A percentile compares a stretch with the other conserved stretches of the same genome.
These are phyloP conservation scores for Lacerta agilis DNA, from an alignment of 2,797 vertebrate genomes.

Conservation along the genomic window DNA sequence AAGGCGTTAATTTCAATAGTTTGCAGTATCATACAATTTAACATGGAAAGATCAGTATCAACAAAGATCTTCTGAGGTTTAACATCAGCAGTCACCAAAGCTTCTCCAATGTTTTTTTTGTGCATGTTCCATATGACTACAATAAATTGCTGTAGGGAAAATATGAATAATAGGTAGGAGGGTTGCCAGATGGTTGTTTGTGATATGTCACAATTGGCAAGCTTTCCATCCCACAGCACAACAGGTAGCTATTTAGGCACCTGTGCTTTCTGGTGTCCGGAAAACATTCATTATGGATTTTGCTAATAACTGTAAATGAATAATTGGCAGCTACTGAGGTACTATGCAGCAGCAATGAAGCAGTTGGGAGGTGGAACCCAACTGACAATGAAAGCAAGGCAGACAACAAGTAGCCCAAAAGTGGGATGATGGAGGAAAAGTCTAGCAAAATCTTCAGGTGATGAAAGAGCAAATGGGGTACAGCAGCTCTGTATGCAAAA, in stretches of 20 bases:
- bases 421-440: neutral
- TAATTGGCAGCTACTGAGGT: neutral
- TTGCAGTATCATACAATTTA: neutral
- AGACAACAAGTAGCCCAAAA: neutral
- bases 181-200: neutral
- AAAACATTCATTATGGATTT: neutral
- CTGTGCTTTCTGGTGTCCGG: neutral
- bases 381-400: neutral
- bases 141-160: neutral
- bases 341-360: neutral
- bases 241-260: neutral
- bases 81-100: neutral
- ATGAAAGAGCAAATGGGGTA: neutral
- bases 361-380: neutral
- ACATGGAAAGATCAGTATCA: neutral
- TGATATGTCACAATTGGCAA: neutral
- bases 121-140: neutral
- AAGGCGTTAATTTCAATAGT: neutral
- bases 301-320: neutral
- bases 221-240: neutral
- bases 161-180: neutral
- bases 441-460: neutral
- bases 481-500: neutral
- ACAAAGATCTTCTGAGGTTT: neutral
- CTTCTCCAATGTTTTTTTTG: neutral